Evolutionary conservation across 2,797 vertebrate genomes (phyloP).

Genomic region (Sebastolobus alascanus): DNA sequence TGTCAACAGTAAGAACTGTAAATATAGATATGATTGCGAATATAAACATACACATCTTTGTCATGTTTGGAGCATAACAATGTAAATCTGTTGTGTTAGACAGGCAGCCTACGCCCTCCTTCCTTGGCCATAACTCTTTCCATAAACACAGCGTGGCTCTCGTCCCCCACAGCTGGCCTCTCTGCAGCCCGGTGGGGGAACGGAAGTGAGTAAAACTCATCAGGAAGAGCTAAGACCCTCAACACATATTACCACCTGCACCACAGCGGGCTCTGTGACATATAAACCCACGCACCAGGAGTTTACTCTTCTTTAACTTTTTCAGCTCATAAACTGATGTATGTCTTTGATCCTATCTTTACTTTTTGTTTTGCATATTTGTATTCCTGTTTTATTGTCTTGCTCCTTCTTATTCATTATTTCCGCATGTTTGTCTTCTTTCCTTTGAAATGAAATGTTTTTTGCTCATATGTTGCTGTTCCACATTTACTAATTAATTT

Average conservation of each 20-base stretch:
- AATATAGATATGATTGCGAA: neutral
- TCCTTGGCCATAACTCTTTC: conserved; percentile 26
- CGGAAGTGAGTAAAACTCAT: conserved; percentile 15
- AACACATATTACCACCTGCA: conserved; percentile 21
- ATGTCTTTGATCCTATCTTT: neutral
- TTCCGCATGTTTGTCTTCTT: neutral
- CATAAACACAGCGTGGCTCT: conserved; percentile 52
- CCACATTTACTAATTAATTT: too few species aligned
- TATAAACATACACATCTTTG: neutral
- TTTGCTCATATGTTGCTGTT: too few species aligned
- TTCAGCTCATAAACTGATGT: neutral
- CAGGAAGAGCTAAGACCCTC: neutral
- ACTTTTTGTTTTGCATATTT: neutral
- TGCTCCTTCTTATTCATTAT: neutral
- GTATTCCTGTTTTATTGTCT: neutral
- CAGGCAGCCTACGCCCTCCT: neutral
- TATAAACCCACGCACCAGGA: neutral
- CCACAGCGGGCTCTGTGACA: conserved; percentile 15
- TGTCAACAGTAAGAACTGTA: neutral
- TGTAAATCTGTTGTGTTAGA: conserved; percentile 4
- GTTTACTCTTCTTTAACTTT: neutral
- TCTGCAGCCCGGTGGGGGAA: conserved; percentile 11
- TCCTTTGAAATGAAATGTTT: neutral
- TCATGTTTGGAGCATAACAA: conserved; percentile 9
- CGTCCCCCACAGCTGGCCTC: conserved; percentile 49